Evolutionary conservation across 2,888 invertebrate species (phyloP).

Genomic region (Chouioia cunea): DNA sequence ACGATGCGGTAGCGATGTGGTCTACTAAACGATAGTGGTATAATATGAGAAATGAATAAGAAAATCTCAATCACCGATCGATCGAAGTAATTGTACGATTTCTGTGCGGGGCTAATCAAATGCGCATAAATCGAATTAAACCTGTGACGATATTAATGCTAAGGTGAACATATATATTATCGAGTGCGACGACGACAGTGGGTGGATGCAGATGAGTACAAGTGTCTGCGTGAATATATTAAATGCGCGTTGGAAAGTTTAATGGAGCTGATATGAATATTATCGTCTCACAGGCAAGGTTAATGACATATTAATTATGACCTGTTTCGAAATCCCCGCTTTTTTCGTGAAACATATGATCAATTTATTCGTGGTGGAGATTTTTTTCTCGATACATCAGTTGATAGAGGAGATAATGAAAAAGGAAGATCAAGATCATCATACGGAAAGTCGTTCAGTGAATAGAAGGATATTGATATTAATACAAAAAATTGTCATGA

Average conservation of each 20-base stretch:
- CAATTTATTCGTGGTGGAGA: neutral
- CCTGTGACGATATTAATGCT: conserved; percentile 28
- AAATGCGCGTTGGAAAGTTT: conserved; percentile 18
- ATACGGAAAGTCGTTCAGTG: too few species aligned
- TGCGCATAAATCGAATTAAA: conserved; percentile 47
- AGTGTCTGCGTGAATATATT: too few species aligned
- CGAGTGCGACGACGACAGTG: neutral
- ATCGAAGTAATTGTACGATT: conserved; percentile 43
- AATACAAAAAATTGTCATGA: too few species aligned
- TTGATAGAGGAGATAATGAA: neutral
- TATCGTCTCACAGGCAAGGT: conserved; percentile 1
- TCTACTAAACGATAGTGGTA: neutral
- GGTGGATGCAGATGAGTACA: neutral
- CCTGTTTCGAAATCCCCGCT: neutral
- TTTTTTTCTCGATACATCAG: conserved; percentile 1
- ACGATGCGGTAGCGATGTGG: too few species aligned
- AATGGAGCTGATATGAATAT: conserved; percentile 22
- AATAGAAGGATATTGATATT: too few species aligned
- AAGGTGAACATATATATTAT: conserved; percentile 1
- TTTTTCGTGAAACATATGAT: neutral
- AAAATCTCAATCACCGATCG: conserved; percentile 33
- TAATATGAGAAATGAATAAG: too few species aligned
- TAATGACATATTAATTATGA: conserved; percentile 40
- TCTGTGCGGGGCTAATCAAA: conserved; percentile 29
- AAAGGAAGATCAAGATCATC: neutral